A percentile compares a stretch with the other conserved stretches of the same genome.
Evolutionary conservation across 2,113 vertebrate genomes (phyloP).

Genomic region (Melierax canorus): DNA sequence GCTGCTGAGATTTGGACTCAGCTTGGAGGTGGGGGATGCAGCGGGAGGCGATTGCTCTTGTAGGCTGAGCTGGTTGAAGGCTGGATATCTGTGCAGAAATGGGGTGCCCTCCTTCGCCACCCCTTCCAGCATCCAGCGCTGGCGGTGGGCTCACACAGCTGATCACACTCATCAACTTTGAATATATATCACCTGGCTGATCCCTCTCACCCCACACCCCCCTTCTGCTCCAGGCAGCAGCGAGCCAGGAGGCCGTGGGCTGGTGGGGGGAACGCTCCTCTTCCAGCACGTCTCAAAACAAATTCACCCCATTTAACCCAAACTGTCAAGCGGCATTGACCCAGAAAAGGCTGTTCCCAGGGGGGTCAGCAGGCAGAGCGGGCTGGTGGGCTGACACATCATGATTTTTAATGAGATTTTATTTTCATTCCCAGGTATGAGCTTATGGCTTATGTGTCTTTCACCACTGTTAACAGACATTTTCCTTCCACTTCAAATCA

Average conservation of each 20-base stretch:
- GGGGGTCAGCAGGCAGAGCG: neutral
- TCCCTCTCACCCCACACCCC: neutral
- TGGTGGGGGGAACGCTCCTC: neutral
- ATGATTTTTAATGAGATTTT: neutral
- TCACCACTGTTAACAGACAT: neutral
- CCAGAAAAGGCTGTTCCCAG: neutral
- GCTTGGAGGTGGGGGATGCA: neutral
- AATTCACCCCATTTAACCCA: constrained; percentile 7
- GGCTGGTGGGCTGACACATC: no score
- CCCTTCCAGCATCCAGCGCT: neutral
- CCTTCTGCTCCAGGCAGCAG: neutral
- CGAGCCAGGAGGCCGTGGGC: neutral
- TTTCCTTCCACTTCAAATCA: neutral
- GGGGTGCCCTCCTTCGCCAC: accelerated
- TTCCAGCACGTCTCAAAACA: neutral
- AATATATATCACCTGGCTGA: neutral
- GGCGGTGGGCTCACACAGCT: neutral
- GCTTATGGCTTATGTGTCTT: neutral
- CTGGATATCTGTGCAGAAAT: neutral
- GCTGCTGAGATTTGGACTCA: neutral
- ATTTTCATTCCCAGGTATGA: neutral
- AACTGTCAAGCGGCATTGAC: neutral
- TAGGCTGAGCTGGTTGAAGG: neutral
- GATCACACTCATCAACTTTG: neutral
- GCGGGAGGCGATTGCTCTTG: accelerated